Evolutionary conservation across 2,113 vertebrate species (phyloP), one percentile per base, ranked within the genome.

Genomic region (Cyprinodon variegatus): DNA sequence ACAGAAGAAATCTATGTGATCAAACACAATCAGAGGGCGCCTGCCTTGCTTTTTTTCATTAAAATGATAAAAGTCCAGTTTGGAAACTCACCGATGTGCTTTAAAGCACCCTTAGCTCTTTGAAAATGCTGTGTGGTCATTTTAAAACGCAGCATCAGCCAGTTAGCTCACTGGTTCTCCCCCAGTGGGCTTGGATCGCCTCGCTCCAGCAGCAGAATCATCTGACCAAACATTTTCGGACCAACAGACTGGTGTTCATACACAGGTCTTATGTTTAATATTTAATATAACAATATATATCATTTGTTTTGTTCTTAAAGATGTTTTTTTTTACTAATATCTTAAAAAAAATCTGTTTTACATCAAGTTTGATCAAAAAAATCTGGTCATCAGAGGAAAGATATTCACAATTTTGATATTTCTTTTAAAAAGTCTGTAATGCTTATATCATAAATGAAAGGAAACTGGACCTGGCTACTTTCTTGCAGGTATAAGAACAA

Each of bases 111-210:
- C 74, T 67, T 65, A 50, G 79, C 80, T 84, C 83, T 85, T 78
- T 83, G 72, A 77, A 90, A 92, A 82, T 83, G 92, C 90, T 90
- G 90, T 66, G 85, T 90, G 88, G 81, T 84, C 88, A 83, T 73
- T 93, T 91, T 78, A 86, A 87, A 91, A 70, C 82, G 90, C 86
- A 70, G 72, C 68, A 88, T 90, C 90, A 91, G 91, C 92, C 79
- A 48, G 79, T 89, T 70, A 2, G 68, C 84, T 77, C 82, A 72
- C 68, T 36, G 59, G 39, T 15, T 0, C 22, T n/a, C 41, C 74
- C 59, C 39, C 66, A 40, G 36, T 67, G 74, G 75, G 78, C 77
- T 82, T 43, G 70, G 66, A 74, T 67, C 60, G 8, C 76, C 74
- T 60, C 43, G 79, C 76, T 37, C 75, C 83, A 62, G 73, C 79